Evolutionary conservation across 1,140 invertebrate genomes (phyloP).

Genomic region (Paramacrobiotus metropolitanus): DNA sequence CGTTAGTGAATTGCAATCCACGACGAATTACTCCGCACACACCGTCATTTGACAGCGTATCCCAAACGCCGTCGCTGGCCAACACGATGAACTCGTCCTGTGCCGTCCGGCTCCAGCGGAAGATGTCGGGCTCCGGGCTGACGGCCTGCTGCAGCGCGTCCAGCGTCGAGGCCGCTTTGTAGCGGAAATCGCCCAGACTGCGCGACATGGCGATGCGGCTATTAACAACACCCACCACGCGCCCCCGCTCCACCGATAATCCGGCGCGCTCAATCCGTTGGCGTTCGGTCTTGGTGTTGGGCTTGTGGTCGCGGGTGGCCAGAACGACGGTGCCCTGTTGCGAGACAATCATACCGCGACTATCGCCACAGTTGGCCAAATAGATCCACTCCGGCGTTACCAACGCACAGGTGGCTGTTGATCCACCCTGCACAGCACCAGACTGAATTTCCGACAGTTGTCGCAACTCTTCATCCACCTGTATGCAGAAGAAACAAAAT

Average conservation of each 20-base stretch:
- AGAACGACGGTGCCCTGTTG: slow-evolving; percentile 54
- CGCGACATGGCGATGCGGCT: slow-evolving; percentile 71
- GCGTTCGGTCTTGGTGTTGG: no score
- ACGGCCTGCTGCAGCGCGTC: slow-evolving; percentile 56
- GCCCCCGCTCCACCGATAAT: slow-evolving; percentile 88
- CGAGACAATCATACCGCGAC: slow-evolving; percentile 68
- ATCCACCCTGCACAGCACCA: slow-evolving; percentile 76
- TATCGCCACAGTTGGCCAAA: slow-evolving; percentile 71
- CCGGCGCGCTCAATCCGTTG: slow-evolving; percentile 85
- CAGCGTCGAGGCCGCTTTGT: slow-evolving; percentile 56
- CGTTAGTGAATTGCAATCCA: no score
- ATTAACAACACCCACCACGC: no score
- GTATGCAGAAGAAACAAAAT: slow-evolving; percentile 35
- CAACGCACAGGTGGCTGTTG: slow-evolving; percentile 84
- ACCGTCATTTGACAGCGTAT: slow-evolving; percentile 81
- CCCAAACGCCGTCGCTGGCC: slow-evolving; percentile 98
- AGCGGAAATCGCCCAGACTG: slow-evolving; percentile 94
- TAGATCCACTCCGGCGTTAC: slow-evolving; percentile 51
- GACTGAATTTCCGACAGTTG: slow-evolving; percentile 55
- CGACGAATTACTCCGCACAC: no score
- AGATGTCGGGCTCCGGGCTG: slow-evolving; percentile 89
- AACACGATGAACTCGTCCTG: slow-evolving; percentile 79
- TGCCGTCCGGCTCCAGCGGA: slow-evolving; percentile 49
- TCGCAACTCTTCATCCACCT: slow-evolving; percentile 57
- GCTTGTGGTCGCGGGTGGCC: slow-evolving; percentile 84